Evolutionary conservation across 1,140 invertebrate genomes (phyloP).

Genomic region (Orius insidiosus): DNA sequence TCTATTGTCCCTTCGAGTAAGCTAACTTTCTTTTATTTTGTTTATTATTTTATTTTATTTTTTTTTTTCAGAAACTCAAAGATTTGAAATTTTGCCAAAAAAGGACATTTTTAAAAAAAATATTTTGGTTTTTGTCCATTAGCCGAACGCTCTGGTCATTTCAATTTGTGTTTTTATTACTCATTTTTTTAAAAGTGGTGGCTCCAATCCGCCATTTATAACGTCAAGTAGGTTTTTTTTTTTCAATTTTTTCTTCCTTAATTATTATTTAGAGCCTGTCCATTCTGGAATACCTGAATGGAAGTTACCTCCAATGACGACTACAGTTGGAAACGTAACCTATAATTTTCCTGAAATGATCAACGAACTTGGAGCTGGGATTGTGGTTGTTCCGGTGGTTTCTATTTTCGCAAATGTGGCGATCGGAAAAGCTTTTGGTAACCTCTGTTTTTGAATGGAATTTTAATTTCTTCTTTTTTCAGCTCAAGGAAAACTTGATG

Average conservation of each 20-base stretch:
- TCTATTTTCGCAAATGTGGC: conserved; percentile 59
- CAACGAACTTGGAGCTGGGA: conserved; percentile 39
- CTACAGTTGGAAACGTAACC: conserved; percentile 34
- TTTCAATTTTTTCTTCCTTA: not conserved
- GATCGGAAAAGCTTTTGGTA: conserved; percentile 61
- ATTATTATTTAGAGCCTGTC: conserved; percentile 34
- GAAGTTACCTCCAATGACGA: conserved; percentile 33
- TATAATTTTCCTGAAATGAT: conserved; percentile 39
- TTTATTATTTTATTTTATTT: conserved; percentile 10
- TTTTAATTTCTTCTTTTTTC: no score
- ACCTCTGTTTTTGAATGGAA: conserved; percentile 23
- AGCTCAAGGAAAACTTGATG: conserved; percentile 30
- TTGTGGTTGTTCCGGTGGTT: conserved; percentile 52
- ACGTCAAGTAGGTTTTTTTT: conserved; percentile 29
- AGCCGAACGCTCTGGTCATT: conserved; percentile 58
- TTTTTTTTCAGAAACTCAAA: conserved; percentile 41
- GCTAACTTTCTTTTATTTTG: no score
- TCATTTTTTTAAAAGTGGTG: conserved; percentile 17
- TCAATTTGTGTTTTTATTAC: conserved; percentile 41
- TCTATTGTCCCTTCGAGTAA: conserved; percentile 44
- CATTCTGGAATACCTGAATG: conserved; percentile 40
- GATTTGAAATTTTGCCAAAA: conserved; percentile 29
- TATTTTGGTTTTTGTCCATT: conserved; percentile 54
- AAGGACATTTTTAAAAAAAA: conserved; percentile 27
- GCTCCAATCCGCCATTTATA: conserved; percentile 26